Evolutionary conservation across 2,113 vertebrate genomes (phyloP).

Genomic region (Charadrius vociferus): DNA sequence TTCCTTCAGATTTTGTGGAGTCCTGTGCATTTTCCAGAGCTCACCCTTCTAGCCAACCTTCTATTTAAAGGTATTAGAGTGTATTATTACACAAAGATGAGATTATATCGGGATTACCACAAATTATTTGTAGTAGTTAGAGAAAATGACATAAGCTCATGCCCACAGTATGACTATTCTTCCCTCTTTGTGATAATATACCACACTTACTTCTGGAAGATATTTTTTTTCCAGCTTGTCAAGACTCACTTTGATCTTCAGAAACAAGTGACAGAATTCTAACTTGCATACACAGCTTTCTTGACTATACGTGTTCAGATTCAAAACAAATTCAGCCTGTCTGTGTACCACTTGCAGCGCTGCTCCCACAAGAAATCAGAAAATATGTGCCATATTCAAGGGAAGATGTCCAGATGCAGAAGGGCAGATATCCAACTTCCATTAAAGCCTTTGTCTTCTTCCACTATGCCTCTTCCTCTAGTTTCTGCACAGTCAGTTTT

Average conservation of each 20-base stretch:
- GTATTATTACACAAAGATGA: background rate
- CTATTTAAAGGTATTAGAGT: background rate
- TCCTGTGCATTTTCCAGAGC: background rate
- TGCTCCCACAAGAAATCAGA: background rate
- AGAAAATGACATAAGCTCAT: slow-evolving; percentile 5
- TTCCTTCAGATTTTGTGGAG: background rate
- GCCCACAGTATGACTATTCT: background rate
- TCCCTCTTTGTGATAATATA: background rate
- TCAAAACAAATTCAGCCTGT: background rate
- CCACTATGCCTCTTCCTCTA: background rate
- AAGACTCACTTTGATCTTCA: background rate
- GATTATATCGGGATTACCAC: slow-evolving; percentile 9
- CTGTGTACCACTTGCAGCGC: background rate
- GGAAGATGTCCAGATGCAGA: background rate
- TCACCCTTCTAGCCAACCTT: background rate
- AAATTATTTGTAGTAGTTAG: background rate
- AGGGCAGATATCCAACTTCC: background rate
- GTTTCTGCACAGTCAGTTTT: background rate
- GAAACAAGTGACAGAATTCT: background rate
- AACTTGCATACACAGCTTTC: background rate
- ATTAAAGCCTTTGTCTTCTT: background rate
- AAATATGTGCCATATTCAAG: background rate
- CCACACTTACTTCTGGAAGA: background rate
- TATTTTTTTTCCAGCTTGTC: background rate
- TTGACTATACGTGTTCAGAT: background rate